phyloP scores from a whole-genome alignment of 2,113 vertebrate genomes.

The Phalacrocorax pelagicus region DNA sequence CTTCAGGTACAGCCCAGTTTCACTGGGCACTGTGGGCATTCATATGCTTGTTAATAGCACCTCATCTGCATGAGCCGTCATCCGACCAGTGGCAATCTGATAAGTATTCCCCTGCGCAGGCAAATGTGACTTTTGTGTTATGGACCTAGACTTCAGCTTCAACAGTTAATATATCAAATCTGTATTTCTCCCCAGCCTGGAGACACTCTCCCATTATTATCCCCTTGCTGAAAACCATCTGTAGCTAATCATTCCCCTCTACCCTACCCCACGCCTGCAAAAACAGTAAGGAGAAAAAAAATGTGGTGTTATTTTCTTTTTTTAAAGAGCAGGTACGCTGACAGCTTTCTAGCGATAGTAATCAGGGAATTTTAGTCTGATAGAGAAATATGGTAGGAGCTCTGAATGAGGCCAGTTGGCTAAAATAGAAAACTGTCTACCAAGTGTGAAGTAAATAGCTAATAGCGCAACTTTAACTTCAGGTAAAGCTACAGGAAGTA shows the following conservation, averaged over 20 bases:
- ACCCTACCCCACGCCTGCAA: neutral
- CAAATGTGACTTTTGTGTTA: neutral
- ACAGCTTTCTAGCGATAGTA: neutral
- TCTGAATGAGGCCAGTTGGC: neutral
- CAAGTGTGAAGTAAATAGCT: neutral
- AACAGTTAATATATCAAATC: neutral
- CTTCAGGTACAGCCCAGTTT: neutral
- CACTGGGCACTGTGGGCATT: fast-evolving
- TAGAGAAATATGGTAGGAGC: neutral
- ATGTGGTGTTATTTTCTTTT: neutral
- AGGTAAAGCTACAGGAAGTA: neutral
- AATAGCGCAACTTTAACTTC: neutral
- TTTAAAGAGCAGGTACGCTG: neutral
- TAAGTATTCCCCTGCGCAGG: neutral
- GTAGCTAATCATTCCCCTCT: neutral
- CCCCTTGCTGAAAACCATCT: neutral
- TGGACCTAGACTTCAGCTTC: neutral
- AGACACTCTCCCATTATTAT: neutral
- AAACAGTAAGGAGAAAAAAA: neutral
- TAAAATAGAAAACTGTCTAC: neutral
- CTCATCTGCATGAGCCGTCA: neutral
- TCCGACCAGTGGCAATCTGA: neutral
- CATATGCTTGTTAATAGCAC: neutral
- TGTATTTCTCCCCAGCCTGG: neutral
- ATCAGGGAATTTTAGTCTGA: neutral